Base-by-base conservation (phyloP, 2,113 vertebrate genomes). In the Danionella cerebrum region DNA sequence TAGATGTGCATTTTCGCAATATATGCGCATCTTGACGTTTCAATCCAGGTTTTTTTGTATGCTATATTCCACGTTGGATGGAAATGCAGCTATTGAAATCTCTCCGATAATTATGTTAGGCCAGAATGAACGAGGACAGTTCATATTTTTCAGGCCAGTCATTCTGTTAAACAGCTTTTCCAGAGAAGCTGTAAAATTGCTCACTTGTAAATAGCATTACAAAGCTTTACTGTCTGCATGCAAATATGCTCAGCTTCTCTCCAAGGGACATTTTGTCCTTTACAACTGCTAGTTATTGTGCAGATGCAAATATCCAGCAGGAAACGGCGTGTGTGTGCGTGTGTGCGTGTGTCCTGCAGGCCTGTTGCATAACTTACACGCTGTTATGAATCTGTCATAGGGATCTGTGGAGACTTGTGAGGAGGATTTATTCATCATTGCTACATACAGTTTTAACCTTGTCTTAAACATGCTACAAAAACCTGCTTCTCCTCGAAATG, bases 371-470 rank as follows among this genome's bases (percentile, higher is more conserved):
- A 59, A 72, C 25, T 7, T 22, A 44, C 29, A 27, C 22, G 11
- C 25, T 22, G 14, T 58, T 42, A 69, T 64, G 13, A 69, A 63
- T 57, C 24, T 29, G 36, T 45, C 39, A 35, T 47, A 65, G n/a
- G n/a, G n/a, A n/a, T n/a, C n/a, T 69, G 33, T 22, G 41, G 50
- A 44, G 55, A 41, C 71, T 65, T 69, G 67, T 57, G 41, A 45
- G 53, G 45, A 63, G 19, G 6, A 47, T 41, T 39, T n/a, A 22
- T 35, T n/a, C 39, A 64, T 41, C 31, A 50, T 50, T 66, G 10
- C n/a, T 25, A 7, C 65, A 41, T n/a, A n/a, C n/a, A 48, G 3
- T 33, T 12, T 33, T 3, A 33, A 33, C 29, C 29, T 33, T 6
- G 29, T 33, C 3, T 9, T 33, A 33, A 33, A 1, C 29, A 5